A percentile compares a stretch with the other conserved stretches of the same genome.
Evolutionary conservation across 1,140 invertebrate genomes (phyloP).

Genomic region (Temnothorax nylanderi): DNA sequence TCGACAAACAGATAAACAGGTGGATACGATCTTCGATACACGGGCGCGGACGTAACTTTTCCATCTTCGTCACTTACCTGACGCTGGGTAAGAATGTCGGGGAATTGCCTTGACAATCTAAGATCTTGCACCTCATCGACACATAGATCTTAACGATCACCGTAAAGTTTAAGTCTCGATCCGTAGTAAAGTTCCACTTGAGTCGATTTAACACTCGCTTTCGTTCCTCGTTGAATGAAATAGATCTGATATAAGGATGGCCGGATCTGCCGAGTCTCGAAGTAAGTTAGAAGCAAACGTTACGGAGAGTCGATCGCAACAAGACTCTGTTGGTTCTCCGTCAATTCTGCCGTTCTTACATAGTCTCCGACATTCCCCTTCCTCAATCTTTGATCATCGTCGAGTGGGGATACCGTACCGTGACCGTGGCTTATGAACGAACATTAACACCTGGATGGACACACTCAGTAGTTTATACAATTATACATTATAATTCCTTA

Average conservation of each 20-base stretch:
- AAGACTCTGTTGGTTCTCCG: slow-evolving; percentile 70
- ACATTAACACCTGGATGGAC: no score
- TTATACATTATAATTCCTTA: no score
- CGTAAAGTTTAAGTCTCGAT: slow-evolving; percentile 4
- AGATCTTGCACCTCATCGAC: slow-evolving; percentile 84
- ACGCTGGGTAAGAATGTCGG: slow-evolving; percentile 83
- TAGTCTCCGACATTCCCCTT: slow-evolving; percentile 64
- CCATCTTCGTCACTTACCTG: slow-evolving; percentile 75
- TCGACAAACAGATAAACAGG: background rate
- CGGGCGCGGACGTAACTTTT: background rate
- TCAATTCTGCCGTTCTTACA: slow-evolving; percentile 72
- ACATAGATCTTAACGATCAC: slow-evolving; percentile 76
- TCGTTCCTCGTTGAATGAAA: no score
- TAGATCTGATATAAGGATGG: no score
- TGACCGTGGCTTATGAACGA: no score
- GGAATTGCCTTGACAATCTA: slow-evolving; percentile 84
- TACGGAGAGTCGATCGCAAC: background rate
- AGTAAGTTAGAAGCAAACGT: slow-evolving; percentile 42
- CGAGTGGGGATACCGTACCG: slow-evolving; percentile 49
- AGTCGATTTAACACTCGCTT: background rate
- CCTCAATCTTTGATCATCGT: slow-evolving; percentile 55
- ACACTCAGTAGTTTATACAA: no score
- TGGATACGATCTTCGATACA: no score
- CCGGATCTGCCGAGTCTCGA: background rate
- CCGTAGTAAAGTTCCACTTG: background rate